A percentile compares a stretch with the other conserved stretches of the same genome.
Evolutionary conservation across 2,797 vertebrate species (phyloP).

Genomic region (Mormyrops boulengeri): DNA sequence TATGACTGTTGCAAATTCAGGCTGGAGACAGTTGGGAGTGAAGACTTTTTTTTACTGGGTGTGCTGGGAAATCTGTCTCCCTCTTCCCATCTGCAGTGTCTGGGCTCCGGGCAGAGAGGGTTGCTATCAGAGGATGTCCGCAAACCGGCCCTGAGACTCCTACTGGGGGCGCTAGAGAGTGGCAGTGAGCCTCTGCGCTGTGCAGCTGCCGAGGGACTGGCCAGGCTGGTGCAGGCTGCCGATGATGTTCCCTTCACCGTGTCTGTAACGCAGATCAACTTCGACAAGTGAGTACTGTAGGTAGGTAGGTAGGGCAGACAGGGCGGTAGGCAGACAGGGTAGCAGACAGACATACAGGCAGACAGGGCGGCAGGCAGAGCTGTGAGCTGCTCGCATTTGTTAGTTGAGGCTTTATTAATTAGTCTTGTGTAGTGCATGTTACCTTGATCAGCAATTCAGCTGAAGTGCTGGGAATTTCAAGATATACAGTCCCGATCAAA

Average conservation of each 20-base stretch:
- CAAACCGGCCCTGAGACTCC: conserved; percentile 60
- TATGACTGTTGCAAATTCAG: not conserved
- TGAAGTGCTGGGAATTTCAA: not conserved
- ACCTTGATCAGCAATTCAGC: not conserved
- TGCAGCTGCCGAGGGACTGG: conserved; percentile 76
- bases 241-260: conserved; percentile 72
- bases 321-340: not conserved
- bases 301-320: not conserved
- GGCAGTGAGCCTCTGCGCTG: conserved; percentile 71
- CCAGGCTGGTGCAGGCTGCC: conserved; percentile 75
- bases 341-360: not conserved
- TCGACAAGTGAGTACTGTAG: conserved; percentile 75
- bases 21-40: not conserved
- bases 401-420: not conserved
- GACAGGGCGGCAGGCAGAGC: not conserved
- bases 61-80: not conserved
- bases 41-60: not conserved
- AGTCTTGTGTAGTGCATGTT: not conserved
- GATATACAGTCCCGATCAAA: no score
- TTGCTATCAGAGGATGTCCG: conserved; percentile 75
- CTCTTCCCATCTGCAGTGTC: conserved; percentile 54
- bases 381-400: not conserved
- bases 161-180: conserved; percentile 78
- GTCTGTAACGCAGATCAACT: conserved; percentile 76
- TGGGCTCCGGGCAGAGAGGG: conserved; percentile 57